These are phyloP conservation scores for Rhincodon typus DNA, from an alignment of 2,797 vertebrate genomes.

Conservation along the genomic window DNA sequence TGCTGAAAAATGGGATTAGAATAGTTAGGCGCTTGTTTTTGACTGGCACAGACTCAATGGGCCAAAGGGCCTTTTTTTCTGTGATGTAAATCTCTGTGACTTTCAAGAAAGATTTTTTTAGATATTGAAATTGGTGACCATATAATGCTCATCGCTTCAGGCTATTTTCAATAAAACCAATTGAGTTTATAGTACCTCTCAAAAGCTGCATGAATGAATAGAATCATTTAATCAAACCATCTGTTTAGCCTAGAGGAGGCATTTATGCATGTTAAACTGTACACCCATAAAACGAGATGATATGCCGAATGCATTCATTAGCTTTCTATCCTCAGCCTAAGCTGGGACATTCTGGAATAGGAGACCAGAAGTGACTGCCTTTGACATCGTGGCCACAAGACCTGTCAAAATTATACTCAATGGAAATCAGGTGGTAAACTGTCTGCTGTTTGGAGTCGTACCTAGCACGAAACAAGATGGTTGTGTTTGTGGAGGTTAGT, in stretches of 20 bases:
- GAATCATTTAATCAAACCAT: neutral
- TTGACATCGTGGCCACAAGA: too few species aligned
- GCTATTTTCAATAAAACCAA: neutral
- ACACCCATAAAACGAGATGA: neutral
- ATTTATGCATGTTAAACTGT: neutral
- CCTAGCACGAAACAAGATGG: too few species aligned
- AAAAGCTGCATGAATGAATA: neutral
- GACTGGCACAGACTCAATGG: too few species aligned
- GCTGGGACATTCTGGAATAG: neutral
- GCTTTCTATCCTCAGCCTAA: neutral
- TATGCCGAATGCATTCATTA: neutral
- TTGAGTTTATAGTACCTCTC: neutral
- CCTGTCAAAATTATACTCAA: too few species aligned
- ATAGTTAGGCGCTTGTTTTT: too few species aligned
- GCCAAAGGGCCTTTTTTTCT: too few species aligned
- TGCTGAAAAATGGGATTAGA: too few species aligned
- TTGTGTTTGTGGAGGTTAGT: too few species aligned
- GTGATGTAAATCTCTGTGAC: too few species aligned
- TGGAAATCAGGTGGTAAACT: too few species aligned
- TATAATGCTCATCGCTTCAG: neutral
- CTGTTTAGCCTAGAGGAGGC: neutral
- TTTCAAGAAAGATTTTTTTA: neutral
- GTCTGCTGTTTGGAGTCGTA: too few species aligned
- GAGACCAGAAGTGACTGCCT: too few species aligned
- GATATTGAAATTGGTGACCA: neutral